phyloP scores from a whole-genome alignment of 2,113 vertebrate genomes.

The Trinectes maculatus region DNA sequence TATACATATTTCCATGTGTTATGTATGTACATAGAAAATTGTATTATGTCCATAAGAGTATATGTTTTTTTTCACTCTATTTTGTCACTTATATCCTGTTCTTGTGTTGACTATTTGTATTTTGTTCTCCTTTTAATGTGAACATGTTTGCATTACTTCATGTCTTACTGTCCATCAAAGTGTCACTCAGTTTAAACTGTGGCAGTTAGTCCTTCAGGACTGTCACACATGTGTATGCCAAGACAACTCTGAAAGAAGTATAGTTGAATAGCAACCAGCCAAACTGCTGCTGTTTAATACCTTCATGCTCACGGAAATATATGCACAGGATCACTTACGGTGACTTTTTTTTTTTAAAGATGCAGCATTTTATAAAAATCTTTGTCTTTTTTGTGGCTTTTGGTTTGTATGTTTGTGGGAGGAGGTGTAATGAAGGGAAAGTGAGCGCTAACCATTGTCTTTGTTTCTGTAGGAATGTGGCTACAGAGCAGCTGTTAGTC shows the following conservation, averaged over 20 bases:
- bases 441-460: neutral
- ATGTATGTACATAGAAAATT: slow-evolving; percentile 33
- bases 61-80: slow-evolving; percentile 18
- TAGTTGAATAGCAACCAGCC: neutral
- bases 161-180: slow-evolving; percentile 1
- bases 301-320: neutral
- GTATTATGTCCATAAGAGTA: slow-evolving; percentile 42
- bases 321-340: slow-evolving; percentile 4
- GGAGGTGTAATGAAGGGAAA: slow-evolving; percentile 19
- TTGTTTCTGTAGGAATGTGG: neutral
- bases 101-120: slow-evolving; percentile 25
- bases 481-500: slow-evolving; percentile 13
- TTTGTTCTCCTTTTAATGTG: slow-evolving; percentile 56
- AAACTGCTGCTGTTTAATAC: neutral
- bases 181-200: neutral
- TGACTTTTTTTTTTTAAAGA: neutral
- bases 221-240: neutral
- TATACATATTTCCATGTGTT: slow-evolving; percentile 51
- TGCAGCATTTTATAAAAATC: neutral
- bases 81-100: slow-evolving; percentile 28
- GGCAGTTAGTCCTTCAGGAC: neutral
- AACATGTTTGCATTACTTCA: slow-evolving; percentile 42
- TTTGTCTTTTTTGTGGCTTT: neutral
- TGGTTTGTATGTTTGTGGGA: neutral
- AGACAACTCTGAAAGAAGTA: neutral